Conservation (phyloP, 1,140 invertebrate genomes). For the Macrobrachium nipponense region DNA sequence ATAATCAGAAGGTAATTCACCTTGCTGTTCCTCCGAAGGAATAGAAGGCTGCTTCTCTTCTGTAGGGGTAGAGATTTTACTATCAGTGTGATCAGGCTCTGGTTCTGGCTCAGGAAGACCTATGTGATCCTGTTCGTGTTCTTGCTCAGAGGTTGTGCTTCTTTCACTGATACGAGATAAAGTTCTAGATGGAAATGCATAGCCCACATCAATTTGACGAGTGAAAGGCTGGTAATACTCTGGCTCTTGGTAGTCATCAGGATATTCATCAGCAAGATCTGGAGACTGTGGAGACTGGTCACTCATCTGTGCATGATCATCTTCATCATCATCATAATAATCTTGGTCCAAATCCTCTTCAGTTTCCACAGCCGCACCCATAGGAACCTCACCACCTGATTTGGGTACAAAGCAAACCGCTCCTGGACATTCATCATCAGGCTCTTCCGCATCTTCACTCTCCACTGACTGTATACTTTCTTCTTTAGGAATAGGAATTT, state of each 20-base stretch:
- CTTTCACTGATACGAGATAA: conserved; percentile 87
- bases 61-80: conserved; percentile 62
- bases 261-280: conserved; percentile 63
- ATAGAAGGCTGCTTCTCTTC: conserved; percentile 60
- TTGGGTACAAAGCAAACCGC: background rate
- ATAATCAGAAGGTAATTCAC: conserved; percentile 61
- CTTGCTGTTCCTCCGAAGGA: conserved; percentile 58
- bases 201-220: conserved; percentile 67
- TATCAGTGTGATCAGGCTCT: conserved; percentile 60
- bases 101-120: conserved; percentile 50
- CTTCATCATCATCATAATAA: conserved; percentile 58
- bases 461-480: conserved; percentile 16
- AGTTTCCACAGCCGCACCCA: conserved; percentile 56
- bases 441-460: conserved; percentile 12
- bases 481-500: background rate
- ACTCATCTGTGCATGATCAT: conserved; percentile 64
- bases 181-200: conserved; percentile 77
- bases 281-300: conserved; percentile 64
- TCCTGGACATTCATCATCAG: conserved; percentile 11
- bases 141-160: conserved; percentile 86
- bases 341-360: conserved; percentile 48
- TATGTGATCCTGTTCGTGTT: conserved; percentile 66
- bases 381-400: conserved; percentile 24
- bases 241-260: conserved; percentile 64
- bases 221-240: conserved; percentile 62